These are phyloP conservation scores for Oscheius sp. DNA, from an alignment of 2,888 invertebrate species.

Conservation along the genomic window DNA sequence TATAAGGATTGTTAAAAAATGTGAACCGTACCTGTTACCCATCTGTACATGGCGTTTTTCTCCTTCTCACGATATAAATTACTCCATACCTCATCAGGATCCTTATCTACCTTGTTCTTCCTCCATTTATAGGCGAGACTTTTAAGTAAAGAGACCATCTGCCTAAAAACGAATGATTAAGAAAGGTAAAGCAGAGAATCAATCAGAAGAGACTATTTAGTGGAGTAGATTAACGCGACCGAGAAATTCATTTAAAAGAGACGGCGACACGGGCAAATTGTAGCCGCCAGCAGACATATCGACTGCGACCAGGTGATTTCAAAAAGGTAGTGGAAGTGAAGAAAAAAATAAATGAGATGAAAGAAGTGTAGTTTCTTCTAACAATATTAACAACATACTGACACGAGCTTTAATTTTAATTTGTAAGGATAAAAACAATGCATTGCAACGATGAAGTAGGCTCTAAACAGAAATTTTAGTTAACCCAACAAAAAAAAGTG, in stretches of 20 bases:
- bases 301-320: conserved; percentile 26
- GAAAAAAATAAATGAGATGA: not conserved
- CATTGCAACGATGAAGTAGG: too few species aligned
- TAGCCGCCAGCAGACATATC: conserved; percentile 23
- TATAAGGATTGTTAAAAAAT: conserved; percentile 28
- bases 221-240: not conserved
- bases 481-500: too few species aligned
- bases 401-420: too few species aligned
- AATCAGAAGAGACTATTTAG: not conserved
- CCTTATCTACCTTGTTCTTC: conserved; percentile 31
- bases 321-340: not conserved
- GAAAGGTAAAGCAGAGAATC: not conserved
- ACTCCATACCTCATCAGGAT: conserved; percentile 70
- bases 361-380: not conserved
- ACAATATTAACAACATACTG: too few species aligned
- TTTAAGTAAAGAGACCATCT: not conserved
- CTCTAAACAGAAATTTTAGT: too few species aligned
- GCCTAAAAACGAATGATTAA: not conserved
- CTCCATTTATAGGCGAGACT: conserved; percentile 1
- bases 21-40: conserved; percentile 67
- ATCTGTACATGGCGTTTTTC: conserved; percentile 70
- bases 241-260: conserved; percentile 5
- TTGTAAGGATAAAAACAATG: too few species aligned
- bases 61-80: conserved; percentile 70
- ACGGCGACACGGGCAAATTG: conserved; percentile 16